phyloP scores from a whole-genome alignment of 2,797 vertebrate genomes.

The Prunella strophiata region DNA sequence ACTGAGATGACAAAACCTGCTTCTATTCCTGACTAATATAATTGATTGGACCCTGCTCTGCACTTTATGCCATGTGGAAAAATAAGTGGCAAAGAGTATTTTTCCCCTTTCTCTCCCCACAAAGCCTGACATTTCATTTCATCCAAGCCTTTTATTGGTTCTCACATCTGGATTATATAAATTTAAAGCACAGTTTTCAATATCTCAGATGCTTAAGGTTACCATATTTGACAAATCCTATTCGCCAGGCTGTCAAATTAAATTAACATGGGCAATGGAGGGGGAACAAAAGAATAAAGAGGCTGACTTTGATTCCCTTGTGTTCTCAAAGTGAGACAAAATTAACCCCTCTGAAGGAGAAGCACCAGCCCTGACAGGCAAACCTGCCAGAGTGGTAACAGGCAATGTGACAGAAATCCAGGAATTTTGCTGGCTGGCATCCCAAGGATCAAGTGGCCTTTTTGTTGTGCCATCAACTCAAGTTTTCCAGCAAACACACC shows the following conservation, averaged over 20 bases:
- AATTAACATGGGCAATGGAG: slow-evolving; percentile 61
- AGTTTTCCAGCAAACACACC: background rate
- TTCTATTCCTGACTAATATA: slow-evolving; percentile 27
- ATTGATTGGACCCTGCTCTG: slow-evolving; percentile 28
- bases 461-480: background rate
- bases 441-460: background rate
- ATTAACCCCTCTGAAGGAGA: slow-evolving; percentile 2
- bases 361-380: background rate
- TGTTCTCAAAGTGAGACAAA: slow-evolving; percentile 17
- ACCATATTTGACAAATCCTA: slow-evolving; percentile 74
- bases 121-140: slow-evolving; percentile 55
- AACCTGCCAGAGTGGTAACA: background rate
- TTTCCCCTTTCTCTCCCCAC: background rate
- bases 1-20: slow-evolving; percentile 36
- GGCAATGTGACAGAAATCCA: background rate
- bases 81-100: slow-evolving; percentile 39
- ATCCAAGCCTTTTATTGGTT: slow-evolving; percentile 59
- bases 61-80: slow-evolving; percentile 34
- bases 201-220: slow-evolving; percentile 71
- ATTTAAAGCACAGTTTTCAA: slow-evolving; percentile 70
- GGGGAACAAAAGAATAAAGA: slow-evolving; percentile 46
- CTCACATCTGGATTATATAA: slow-evolving; percentile 77
- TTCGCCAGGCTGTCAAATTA: slow-evolving; percentile 72
- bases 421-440: background rate
- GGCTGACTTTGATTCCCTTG: background rate